Evolutionary conservation across 2,113 vertebrate genomes (phyloP), one percentile per base, ranked within the genome.

Genomic region (Equus przewalskii): DNA sequence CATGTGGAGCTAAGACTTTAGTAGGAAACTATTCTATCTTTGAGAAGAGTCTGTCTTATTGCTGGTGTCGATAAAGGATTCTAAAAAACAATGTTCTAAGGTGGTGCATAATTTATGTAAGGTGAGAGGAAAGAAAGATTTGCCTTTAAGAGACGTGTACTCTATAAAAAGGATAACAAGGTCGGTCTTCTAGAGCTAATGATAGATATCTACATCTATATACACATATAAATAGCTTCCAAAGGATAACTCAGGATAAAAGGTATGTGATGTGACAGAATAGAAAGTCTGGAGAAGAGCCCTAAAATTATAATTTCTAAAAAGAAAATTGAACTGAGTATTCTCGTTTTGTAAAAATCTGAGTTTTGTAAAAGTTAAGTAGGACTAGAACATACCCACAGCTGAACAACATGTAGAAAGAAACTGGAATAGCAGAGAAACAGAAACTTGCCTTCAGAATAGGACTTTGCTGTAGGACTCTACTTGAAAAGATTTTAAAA

Each of bases 401-500:
- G 18, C 10, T 88, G 30, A 82, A 86, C 46, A 33, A 76, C 64
- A 28, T 65, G 64, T 22, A 85, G 51, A 91, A 80, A 89, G 58
- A 65, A 58, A 58, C 28, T 49, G 19, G 11, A 82, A 49, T 22
- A 81, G 15, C 64, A 64, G 70, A 36, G 33, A 75, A 80, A 79
- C 13, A 36, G 62, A 79, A 8, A 36, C 30, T 56, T 14, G 12
- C n/a, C 46, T 92, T 84, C 33, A 80, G 49, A 96, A 44, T 88
- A 70, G 24, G 65, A 54, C 51, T 62, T 62, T 83, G 16, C 60
- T 78, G 13, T 73, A 18, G 14, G 64, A 26, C 41, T 11, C 28
- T 78, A 64, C 60, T 86, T 89, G 44, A 95, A 93, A 91, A 56
- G 18, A 88, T 79, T 92, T 46, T 46, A 44, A 80, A 72, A n/a